phyloP scores from a whole-genome alignment of 2,888 invertebrate genomes.

The Charanyca ferruginea region DNA sequence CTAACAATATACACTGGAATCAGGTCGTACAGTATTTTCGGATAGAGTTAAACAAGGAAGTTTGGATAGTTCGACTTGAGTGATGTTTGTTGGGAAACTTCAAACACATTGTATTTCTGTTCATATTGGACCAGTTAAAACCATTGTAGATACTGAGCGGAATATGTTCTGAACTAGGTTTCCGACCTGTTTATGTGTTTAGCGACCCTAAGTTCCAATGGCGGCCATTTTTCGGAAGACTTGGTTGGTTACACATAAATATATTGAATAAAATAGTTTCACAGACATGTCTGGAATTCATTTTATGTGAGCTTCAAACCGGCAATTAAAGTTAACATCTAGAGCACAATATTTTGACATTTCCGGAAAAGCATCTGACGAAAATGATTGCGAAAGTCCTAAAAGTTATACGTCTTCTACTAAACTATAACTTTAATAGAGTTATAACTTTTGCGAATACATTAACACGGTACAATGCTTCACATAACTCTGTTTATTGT shows the following conservation, averaged over 20 bases:
- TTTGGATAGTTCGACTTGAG: constrained; percentile 1
- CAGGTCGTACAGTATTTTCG: constrained; percentile 43
- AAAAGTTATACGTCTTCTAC: constrained; percentile 23
- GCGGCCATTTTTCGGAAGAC: no score
- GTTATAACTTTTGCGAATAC: constrained; percentile 27
- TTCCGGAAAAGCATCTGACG: background rate
- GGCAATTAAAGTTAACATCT: constrained; percentile 21
- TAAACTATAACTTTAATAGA: constrained; percentile 29
- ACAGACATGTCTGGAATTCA: background rate
- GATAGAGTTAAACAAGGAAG: constrained; percentile 21
- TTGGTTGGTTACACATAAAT: no score
- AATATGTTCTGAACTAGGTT: background rate
- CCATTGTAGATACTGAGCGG: background rate
- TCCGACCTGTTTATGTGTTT: background rate
- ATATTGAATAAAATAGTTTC: no score
- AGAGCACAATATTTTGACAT: constrained; percentile 10
- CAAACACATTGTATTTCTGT: constrained; percentile 1
- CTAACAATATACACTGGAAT: constrained; percentile 53
- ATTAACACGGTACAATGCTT: constrained; percentile 18
- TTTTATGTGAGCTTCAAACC: background rate
- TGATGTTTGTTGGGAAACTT: constrained; percentile 4
- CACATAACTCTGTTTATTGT: constrained; percentile 10
- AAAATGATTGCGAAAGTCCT: constrained; percentile 23
- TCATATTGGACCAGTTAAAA: background rate
- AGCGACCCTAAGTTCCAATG: no score